Percentiles rank a stretch among this genome's conserved stretches.
These are phyloP conservation scores for Isurus oxyrinchus DNA, from an alignment of 2,113 vertebrate species.

Conservation along the genomic window DNA sequence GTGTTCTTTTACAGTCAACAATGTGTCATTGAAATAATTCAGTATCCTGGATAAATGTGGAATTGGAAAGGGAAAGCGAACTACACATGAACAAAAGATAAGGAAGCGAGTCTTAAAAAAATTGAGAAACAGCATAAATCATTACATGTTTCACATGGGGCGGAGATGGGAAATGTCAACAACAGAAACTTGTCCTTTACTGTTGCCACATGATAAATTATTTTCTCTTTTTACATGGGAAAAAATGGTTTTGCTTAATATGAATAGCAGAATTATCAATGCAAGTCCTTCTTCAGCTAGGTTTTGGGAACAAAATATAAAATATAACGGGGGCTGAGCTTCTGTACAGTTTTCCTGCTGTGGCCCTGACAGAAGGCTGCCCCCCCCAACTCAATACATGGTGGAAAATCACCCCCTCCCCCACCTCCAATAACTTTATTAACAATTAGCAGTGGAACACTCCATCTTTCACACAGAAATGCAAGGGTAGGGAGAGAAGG, in stretches of 20 bases:
- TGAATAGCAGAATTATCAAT: not conserved
- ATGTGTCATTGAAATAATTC: not conserved
- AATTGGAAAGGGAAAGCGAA: no score
- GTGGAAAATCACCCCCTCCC: not conserved
- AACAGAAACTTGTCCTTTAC: not conserved
- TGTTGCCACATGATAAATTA: not conserved
- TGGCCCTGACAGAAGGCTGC: not conserved
- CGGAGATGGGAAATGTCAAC: not conserved
- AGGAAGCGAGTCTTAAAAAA: no score
- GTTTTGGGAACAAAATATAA: not conserved
- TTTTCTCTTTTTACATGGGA: not conserved
- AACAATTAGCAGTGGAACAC: not conserved
- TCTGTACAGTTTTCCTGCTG: not conserved
- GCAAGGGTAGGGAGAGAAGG: not conserved
- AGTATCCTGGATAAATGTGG: no score
- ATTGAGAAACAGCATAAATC: not conserved
- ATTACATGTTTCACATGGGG: not conserved
- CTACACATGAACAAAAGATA: no score
- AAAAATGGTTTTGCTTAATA: not conserved
- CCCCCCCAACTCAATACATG: not conserved
- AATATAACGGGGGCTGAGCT: not conserved
- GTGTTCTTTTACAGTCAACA: conserved; percentile 1
- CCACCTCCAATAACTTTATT: not conserved
- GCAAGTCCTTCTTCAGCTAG: not conserved
- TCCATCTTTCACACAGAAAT: not conserved